These are phyloP conservation scores for Anas platyrhynchos DNA, from an alignment of 2,113 vertebrate genomes.

Conservation along the genomic window DNA sequence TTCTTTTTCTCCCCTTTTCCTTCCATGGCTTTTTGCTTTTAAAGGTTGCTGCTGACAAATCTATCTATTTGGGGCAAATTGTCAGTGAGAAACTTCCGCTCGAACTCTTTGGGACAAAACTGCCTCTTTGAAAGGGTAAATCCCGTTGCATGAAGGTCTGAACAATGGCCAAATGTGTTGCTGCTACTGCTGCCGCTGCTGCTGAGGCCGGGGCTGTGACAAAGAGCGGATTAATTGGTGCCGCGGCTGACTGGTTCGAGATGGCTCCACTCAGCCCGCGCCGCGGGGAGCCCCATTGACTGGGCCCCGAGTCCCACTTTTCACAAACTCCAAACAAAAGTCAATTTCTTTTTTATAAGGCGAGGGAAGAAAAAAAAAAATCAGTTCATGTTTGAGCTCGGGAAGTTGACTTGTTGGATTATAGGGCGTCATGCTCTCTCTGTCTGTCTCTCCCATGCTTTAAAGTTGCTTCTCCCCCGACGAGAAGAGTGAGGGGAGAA, in stretches of 20 bases:
- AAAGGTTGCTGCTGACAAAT: constrained; percentile 98
- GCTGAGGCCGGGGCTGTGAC: constrained; percentile 92
- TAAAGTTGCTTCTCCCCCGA: constrained; percentile 69
- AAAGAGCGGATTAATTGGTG: constrained; percentile 99
- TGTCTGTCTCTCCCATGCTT: constrained; percentile 73
- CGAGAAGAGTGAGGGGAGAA: constrained; percentile 22
- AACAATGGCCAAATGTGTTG: constrained; percentile 99
- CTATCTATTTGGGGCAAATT: constrained; percentile 99
- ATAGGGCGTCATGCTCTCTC: constrained; percentile 74
- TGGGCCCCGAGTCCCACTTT: constrained; percentile 99
- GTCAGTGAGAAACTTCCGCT: constrained; percentile 99
- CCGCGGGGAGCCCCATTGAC: constrained; percentile 99
- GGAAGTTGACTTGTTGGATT: constrained; percentile 91
- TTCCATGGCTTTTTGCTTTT: constrained; percentile 81
- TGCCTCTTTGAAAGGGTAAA: constrained; percentile 99
- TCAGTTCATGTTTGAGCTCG: constrained; percentile 89
- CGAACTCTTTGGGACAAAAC: constrained; percentile 99
- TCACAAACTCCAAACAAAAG: constrained; percentile 99
- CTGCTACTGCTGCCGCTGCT: constrained; percentile 89
- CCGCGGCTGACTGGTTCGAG: constrained; percentile 99
- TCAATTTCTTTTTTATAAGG: constrained; percentile 99
- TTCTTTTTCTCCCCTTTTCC: constrained; percentile 59
- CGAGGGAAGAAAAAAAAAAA: constrained; percentile 77
- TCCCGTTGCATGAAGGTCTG: constrained; percentile 97
- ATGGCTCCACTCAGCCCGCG: constrained; percentile 98